A percentile compares a stretch with the other conserved stretches of the same genome.
Conservation (phyloP, 2,888 invertebrate genomes). For the Tipula unca region DNA sequence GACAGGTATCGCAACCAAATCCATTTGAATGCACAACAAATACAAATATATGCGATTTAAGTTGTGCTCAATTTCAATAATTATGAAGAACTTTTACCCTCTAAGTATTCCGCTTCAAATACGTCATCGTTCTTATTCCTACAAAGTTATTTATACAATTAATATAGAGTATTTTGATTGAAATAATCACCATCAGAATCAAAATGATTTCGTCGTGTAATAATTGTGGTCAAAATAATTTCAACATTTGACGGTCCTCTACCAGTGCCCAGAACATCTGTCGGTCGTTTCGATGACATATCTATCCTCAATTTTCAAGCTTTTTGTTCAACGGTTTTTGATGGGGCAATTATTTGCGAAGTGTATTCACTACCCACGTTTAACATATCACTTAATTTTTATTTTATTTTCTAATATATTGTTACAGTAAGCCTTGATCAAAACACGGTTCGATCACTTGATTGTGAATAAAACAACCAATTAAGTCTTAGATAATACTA, state of each 20-base stretch:
- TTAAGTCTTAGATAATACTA: too few relatives aligned
- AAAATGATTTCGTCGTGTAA: background rate
- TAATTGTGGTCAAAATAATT: background rate
- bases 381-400: background rate
- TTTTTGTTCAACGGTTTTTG: background rate
- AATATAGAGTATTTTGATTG: too few relatives aligned
- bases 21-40: background rate
- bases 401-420: too few relatives aligned
- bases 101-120: background rate
- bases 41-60: background rate
- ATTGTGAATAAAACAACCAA: too few relatives aligned
- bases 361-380: background rate
- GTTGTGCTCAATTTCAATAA: background rate
- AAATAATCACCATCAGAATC: background rate
- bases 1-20: background rate
- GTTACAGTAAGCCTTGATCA: too few relatives aligned
- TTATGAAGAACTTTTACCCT: background rate
- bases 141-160: background rate
- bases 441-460: too few relatives aligned
- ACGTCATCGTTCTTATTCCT: background rate
- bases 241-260: background rate
- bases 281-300: background rate
- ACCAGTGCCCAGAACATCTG: background rate
- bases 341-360: background rate
- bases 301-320: background rate